Conservation (phyloP, 2,113 vertebrate genomes). For the Misgurnus mizolepis region DNA sequence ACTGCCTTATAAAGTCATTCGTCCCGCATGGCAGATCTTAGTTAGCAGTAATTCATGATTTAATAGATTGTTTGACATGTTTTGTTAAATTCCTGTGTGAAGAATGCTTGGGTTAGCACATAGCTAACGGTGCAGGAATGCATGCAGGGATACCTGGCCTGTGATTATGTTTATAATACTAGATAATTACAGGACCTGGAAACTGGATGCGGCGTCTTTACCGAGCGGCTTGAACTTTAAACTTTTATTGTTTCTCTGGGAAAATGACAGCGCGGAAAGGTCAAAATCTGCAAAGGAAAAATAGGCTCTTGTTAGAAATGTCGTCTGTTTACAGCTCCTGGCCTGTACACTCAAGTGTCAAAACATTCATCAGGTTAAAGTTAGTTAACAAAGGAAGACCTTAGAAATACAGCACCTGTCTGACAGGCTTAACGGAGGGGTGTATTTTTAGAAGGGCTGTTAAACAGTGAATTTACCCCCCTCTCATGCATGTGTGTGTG, state of each 20-base stretch:
- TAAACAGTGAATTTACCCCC: slow-evolving; percentile 4
- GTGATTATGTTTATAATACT: slow-evolving; percentile 82
- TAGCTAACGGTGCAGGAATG: slow-evolving; percentile 73
- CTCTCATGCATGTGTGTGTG: slow-evolving; percentile 3
- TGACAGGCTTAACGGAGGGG: slow-evolving; percentile 18
- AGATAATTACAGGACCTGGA: slow-evolving; percentile 79
- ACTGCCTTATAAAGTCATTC: slow-evolving; percentile 63
- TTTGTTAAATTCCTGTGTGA: slow-evolving; percentile 65
- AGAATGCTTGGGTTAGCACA: slow-evolving; percentile 68
- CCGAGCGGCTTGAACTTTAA: slow-evolving; percentile 67
- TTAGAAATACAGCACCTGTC: slow-evolving; percentile 33
- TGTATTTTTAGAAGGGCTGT: slow-evolving; percentile 28
- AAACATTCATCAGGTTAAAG: slow-evolving; percentile 30
- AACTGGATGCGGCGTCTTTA: slow-evolving; percentile 68
- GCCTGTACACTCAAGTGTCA: background rate
- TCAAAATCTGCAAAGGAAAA: slow-evolving; percentile 60
- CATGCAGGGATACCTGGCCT: slow-evolving; percentile 76
- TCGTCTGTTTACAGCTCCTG: slow-evolving; percentile 45
- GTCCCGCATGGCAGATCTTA: slow-evolving; percentile 10
- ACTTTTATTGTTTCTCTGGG: slow-evolving; percentile 74
- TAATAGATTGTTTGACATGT: slow-evolving; percentile 57
- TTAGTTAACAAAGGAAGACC: slow-evolving; percentile 18
- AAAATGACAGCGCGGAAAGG: slow-evolving; percentile 65
- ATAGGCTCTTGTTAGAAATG: slow-evolving; percentile 63
- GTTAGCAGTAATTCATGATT: slow-evolving; percentile 58